A percentile compares a stretch with the other conserved stretches of the same genome.
These are phyloP conservation scores for Threskiornis aethiopicus DNA, from an alignment of 2,797 vertebrate genomes.

Conservation along the genomic window DNA sequence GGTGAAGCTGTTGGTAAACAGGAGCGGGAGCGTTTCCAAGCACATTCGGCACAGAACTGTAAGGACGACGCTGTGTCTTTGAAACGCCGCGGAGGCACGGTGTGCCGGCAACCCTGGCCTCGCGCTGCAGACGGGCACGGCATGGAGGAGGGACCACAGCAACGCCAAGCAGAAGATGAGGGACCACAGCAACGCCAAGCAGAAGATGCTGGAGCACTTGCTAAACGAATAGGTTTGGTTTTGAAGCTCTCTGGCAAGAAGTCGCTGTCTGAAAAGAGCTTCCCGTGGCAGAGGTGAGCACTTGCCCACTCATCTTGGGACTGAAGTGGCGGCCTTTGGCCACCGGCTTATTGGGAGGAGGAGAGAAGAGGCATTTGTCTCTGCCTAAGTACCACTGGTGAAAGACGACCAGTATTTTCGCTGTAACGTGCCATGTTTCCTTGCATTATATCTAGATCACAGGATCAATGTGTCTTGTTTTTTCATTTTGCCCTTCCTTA, in stretches of 20 bases:
- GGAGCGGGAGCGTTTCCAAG: not conserved
- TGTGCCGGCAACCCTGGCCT: rapidly evolving
- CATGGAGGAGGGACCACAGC: rapidly evolving
- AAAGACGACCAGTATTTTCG: not conserved
- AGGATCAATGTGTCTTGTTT: not conserved
- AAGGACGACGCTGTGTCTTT: not conserved
- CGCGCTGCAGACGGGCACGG: rapidly evolving
- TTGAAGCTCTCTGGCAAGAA: not conserved
- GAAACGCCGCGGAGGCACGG: rapidly evolving
- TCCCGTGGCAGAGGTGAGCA: not conserved
- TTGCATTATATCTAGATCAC: not conserved
- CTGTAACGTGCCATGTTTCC: rapidly evolving
- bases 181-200: not conserved
- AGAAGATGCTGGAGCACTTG: not conserved
- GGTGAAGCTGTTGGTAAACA: not conserved
- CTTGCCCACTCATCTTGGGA: not conserved
- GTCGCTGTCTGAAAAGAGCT: not conserved
- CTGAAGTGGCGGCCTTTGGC: not conserved
- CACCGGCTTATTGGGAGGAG: not conserved
- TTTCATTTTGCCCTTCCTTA: not conserved
- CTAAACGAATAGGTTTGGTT: not conserved
- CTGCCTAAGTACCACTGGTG: not conserved
- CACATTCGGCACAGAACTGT: not conserved
- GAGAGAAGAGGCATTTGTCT: not conserved
- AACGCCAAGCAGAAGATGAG: not conserved